Conservation (phyloP, 2,888 invertebrate genomes). For the Caprella mutica region DNA sequence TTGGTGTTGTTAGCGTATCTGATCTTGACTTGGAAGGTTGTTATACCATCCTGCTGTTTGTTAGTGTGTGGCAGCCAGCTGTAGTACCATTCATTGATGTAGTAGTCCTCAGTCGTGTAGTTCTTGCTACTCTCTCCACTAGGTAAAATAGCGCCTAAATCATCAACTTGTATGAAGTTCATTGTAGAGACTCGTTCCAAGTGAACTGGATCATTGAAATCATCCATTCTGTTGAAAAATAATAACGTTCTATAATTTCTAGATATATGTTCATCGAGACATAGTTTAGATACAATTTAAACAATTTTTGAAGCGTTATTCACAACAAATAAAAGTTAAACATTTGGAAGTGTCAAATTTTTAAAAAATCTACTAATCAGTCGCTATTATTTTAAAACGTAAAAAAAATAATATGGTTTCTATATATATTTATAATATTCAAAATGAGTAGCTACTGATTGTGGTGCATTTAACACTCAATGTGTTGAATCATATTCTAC, state of each 20-base stretch:
- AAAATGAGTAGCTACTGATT: no score
- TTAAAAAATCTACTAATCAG: no score
- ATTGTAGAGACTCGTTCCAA: conserved; percentile 85
- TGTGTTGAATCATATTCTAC: no score
- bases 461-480: no score
- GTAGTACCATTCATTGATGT: conserved; percentile 72
- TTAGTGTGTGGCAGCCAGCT: conserved; percentile 81
- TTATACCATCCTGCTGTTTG: conserved; percentile 74
- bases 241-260: conserved; percentile 4
- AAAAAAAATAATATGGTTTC: no score
- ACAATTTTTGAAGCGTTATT: no score
- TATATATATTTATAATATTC: no score
- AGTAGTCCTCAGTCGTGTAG: conserved; percentile 79
- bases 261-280: no score
- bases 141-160: conserved; percentile 71
- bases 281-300: no score
- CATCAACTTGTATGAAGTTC: conserved; percentile 65
- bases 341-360: no score
- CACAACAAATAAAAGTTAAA: no score
- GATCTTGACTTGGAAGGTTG: conserved; percentile 85
- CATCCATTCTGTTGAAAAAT: conserved; percentile 56
- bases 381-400: no score
- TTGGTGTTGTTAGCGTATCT: conserved; percentile 88
- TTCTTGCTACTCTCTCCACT: conserved; percentile 63
- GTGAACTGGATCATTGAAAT: conserved; percentile 93